Conservation (phyloP, 2,113 vertebrate species). For the Tupaia tana region DNA sequence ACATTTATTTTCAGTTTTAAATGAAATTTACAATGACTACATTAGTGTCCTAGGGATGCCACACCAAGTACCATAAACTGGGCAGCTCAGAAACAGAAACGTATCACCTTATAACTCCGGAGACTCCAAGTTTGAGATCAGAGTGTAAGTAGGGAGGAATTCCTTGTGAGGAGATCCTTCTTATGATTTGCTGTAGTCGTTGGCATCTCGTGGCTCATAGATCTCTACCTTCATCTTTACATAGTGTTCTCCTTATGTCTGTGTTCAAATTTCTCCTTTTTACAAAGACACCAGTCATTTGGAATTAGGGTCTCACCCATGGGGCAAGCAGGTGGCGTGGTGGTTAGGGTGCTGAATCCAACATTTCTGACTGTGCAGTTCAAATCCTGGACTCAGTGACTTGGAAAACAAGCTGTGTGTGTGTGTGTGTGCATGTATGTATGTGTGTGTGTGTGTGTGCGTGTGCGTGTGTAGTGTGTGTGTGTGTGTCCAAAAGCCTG, state of each 20-base stretch:
- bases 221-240: background rate
- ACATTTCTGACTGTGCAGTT: too few relatives aligned
- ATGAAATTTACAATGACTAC: background rate
- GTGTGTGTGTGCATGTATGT: too few relatives aligned
- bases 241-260: background rate
- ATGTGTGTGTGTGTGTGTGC: too few relatives aligned
- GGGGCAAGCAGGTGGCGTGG: too few relatives aligned
- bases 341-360: too few relatives aligned
- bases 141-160: background rate
- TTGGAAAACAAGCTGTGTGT: too few relatives aligned
- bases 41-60: background rate
- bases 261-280: background rate
- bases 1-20: too few relatives aligned
- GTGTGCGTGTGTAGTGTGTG: too few relatives aligned
- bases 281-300: background rate
- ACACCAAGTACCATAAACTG: background rate
- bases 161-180: background rate
- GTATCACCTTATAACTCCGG: background rate
- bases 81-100: background rate
- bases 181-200: background rate
- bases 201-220: too few relatives aligned
- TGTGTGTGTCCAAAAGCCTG: too few relatives aligned
- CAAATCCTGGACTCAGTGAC: too few relatives aligned
- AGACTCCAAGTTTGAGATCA: background rate
- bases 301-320: too few relatives aligned